A percentile compares a stretch with the other conserved stretches of the same genome.
Conservation (phyloP, 2,888 invertebrate genomes). For the Meiosimyza decipiens region DNA sequence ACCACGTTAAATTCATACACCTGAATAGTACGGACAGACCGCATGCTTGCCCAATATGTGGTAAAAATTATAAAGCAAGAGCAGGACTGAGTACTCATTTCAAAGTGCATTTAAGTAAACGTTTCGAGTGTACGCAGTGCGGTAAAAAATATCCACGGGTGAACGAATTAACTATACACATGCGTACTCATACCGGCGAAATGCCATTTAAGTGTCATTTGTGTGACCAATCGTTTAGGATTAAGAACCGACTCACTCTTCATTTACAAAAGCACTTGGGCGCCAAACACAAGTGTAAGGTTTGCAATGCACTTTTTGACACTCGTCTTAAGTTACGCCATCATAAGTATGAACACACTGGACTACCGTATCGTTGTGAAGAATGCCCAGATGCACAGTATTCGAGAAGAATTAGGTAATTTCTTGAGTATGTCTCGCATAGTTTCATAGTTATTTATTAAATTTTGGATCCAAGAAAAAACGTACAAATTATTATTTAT, state of each 20-base stretch:
- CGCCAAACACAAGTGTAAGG: constrained; percentile 36
- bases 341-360: constrained; percentile 41
- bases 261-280: constrained; percentile 42
- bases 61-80: background rate
- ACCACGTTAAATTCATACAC: background rate
- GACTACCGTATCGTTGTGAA: constrained; percentile 35
- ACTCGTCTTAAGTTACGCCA: constrained; percentile 35
- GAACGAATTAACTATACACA: constrained; percentile 37
- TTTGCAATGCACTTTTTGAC: constrained; percentile 36
- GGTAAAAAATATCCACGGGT: constrained; percentile 38
- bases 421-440: background rate
- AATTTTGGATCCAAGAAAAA: no score
- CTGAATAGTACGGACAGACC: background rate
- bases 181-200: constrained; percentile 36
- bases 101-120: constrained; percentile 33
- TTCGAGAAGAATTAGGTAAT: background rate
- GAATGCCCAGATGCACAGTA: background rate
- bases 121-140: constrained; percentile 36
- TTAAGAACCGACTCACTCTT: constrained; percentile 41
- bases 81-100: constrained; percentile 37
- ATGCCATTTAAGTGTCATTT: constrained; percentile 41
- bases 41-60: background rate
- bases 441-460: no score
- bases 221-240: constrained; percentile 39
- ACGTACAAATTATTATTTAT: no score